Conservation (phyloP, 2,113 vertebrate species). For the Plectropomus leopardus region DNA sequence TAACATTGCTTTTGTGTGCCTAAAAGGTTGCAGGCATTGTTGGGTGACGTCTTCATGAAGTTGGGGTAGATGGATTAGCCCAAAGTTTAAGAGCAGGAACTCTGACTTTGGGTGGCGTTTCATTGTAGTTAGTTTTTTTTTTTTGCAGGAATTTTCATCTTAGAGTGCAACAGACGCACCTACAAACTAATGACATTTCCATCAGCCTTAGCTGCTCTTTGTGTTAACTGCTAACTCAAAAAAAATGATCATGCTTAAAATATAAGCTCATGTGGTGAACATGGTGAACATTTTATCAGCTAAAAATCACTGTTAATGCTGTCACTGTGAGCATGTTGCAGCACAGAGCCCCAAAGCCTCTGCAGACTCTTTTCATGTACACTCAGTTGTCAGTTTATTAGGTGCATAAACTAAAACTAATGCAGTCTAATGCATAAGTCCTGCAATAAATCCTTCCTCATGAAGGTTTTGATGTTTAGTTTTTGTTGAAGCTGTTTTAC, state of each 20-base stretch:
- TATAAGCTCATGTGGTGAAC: neutral
- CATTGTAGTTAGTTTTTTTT: too few species aligned
- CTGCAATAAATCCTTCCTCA: neutral
- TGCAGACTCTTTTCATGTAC: too few species aligned
- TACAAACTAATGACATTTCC: neutral
- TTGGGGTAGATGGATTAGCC: too few species aligned
- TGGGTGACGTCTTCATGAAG: too few species aligned
- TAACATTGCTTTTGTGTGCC: too few species aligned
- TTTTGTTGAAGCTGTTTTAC: neutral
- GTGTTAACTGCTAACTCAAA: neutral
- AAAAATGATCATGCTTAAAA: neutral
- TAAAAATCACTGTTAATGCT: neutral
- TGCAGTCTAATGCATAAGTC: neutral
- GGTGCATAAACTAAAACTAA: neutral
- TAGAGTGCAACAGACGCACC: too few species aligned
- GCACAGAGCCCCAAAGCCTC: neutral
- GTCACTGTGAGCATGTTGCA: neutral
- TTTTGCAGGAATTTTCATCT: too few species aligned
- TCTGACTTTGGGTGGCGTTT: too few species aligned
- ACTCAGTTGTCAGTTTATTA: neutral
- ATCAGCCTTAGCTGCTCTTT: neutral
- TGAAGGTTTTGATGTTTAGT: too few species aligned
- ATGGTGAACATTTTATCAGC: neutral
- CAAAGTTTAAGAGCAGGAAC: too few species aligned
- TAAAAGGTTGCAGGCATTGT: too few species aligned